Evolutionary conservation across 2,888 invertebrate species (phyloP).

Genomic region (Tryphoninae sp.): DNA sequence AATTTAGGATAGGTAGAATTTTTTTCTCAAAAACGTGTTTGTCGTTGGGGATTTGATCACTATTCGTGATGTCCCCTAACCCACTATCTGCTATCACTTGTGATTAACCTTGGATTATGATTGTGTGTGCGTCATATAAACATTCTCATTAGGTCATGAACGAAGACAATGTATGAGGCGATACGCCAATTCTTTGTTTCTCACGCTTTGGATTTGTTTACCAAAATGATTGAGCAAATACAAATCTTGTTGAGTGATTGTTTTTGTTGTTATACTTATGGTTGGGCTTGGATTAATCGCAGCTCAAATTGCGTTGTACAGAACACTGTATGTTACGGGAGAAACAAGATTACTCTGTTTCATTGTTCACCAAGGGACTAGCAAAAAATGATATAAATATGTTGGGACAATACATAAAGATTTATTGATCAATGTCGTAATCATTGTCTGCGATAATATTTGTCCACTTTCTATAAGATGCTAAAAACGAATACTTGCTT

Average conservation of each 20-base stretch:
- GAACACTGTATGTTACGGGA: neutral
- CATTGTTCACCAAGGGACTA: too few relatives aligned
- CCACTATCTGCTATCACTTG: neutral
- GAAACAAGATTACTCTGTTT: neutral
- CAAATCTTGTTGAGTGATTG: neutral
- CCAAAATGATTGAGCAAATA: neutral
- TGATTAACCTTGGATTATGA: neutral
- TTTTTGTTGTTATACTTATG: neutral
- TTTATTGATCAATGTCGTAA: conserved; percentile 22
- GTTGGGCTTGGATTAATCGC: neutral
- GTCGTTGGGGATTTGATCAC: neutral
- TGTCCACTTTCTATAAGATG: neutral
- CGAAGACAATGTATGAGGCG: neutral
- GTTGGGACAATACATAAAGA: conserved; percentile 3
- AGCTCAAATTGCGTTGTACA: neutral
- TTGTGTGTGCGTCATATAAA: neutral
- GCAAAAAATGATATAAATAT: neutral
- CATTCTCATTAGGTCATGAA: conserved; percentile 25
- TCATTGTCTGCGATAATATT: neutral
- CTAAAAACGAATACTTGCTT: neutral
- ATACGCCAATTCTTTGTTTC: neutral
- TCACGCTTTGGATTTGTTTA: neutral
- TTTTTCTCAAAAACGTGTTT: too few relatives aligned
- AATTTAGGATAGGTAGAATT: too few relatives aligned
- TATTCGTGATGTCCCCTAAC: neutral